Conservation (phyloP, 2,113 vertebrate genomes). For the Lampris incognitus region DNA sequence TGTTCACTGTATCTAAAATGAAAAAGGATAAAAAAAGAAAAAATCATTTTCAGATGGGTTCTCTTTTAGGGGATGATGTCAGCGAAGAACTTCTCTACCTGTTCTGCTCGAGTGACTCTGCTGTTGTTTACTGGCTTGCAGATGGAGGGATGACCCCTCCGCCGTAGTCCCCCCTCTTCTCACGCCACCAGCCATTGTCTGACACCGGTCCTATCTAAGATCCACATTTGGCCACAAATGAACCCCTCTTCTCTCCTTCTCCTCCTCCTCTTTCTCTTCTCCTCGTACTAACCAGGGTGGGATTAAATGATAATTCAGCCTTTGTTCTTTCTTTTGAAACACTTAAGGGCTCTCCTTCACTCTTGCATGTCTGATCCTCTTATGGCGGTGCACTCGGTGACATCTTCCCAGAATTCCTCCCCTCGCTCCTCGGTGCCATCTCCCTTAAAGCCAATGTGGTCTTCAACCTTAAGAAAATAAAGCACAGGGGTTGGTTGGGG, state of each 20-base stretch:
- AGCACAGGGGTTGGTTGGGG: not conserved
- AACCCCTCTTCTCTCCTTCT: constrained; percentile 46
- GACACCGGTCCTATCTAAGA: constrained; percentile 39
- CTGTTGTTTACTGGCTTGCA: constrained; percentile 32
- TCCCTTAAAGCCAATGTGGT: constrained; percentile 48
- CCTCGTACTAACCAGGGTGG: constrained; percentile 58
- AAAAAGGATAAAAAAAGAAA: constrained; percentile 19
- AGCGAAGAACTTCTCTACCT: constrained; percentile 25
- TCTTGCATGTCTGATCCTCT: constrained; percentile 82
- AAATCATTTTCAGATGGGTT: constrained; percentile 26
- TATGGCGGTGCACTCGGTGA: constrained; percentile 66
- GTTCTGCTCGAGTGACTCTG: constrained; percentile 22
- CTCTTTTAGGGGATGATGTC: constrained; percentile 10
- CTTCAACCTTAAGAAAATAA: constrained; percentile 4
- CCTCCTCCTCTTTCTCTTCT: constrained; percentile 45
- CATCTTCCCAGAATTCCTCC: constrained; percentile 69
- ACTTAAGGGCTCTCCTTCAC: constrained; percentile 73
- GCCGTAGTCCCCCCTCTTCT: constrained; percentile 36
- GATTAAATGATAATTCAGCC: constrained; percentile 77
- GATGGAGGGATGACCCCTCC: constrained; percentile 30
- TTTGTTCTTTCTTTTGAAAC: constrained; percentile 74
- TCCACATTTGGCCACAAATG: constrained; percentile 55
- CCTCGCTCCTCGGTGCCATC: constrained; percentile 52
- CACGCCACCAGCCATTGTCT: constrained; percentile 51
- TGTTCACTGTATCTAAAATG: constrained; percentile 8